These are phyloP conservation scores for Gadus macrocephalus DNA, from an alignment of 2,113 vertebrate species.

Conservation along the genomic window DNA sequence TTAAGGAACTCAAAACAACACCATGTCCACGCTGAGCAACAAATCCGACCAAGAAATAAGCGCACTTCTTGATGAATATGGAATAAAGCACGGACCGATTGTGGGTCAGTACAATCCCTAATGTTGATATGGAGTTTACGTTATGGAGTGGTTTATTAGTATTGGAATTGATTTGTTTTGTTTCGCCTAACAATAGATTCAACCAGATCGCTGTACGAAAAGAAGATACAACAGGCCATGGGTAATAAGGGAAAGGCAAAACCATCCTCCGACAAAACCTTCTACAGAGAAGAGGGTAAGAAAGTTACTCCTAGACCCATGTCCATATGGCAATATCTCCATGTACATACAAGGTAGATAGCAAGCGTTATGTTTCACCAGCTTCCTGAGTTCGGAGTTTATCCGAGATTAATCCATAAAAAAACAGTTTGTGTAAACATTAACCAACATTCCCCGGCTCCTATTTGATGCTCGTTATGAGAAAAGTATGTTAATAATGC, in stretches of 20 bases:
- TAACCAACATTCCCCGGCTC: too few species aligned
- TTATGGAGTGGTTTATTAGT: neutral
- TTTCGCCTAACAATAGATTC: conserved; percentile 37
- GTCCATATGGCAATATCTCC: neutral
- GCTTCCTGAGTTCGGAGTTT: too few species aligned
- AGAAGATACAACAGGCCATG: conserved; percentile 68
- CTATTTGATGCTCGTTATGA: too few species aligned
- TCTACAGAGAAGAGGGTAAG: conserved; percentile 69
- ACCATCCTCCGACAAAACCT: conserved; percentile 52
- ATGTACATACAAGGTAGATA: neutral
- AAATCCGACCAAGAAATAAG: conserved; percentile 57
- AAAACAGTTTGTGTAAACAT: too few species aligned
- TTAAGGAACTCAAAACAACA: neutral
- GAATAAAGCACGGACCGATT: conserved; percentile 72
- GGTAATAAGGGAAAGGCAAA: conserved; percentile 36
- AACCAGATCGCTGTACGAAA: conserved; percentile 71
- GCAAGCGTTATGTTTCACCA: neutral
- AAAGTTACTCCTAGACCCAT: conserved; percentile 15
- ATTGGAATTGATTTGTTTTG: neutral
- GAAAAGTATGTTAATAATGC: too few species aligned
- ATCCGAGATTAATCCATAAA: too few species aligned
- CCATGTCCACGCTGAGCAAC: conserved; percentile 35
- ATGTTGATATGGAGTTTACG: neutral
- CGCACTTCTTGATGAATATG: conserved; percentile 63
- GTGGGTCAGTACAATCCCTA: conserved; percentile 61